Evolutionary conservation across 2,797 vertebrate species (phyloP).

Genomic region (Buceros bicornis): DNA sequence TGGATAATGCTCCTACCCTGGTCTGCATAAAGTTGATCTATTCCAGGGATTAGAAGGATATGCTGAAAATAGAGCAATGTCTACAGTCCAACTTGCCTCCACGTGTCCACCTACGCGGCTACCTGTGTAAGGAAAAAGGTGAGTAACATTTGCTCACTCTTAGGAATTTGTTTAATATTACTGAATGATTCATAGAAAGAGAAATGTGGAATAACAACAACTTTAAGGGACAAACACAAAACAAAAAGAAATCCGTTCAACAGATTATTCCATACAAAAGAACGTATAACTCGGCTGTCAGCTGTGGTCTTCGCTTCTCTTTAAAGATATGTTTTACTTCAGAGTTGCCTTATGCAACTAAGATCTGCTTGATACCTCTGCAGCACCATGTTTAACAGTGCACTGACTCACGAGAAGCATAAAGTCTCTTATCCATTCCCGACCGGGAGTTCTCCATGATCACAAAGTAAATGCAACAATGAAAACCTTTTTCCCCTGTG

Average conservation of each 20-base stretch:
- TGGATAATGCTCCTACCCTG: conserved; percentile 32
- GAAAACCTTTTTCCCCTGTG: neutral
- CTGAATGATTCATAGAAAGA: conserved; percentile 35
- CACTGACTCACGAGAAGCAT: neutral
- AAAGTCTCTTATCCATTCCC: neutral
- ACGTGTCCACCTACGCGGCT: conserved; percentile 33
- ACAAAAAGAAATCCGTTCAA: neutral
- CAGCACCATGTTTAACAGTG: neutral
- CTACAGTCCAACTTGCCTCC: conserved; percentile 53
- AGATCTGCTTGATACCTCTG: neutral
- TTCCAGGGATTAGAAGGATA: neutral
- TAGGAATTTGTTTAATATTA: conserved; percentile 14
- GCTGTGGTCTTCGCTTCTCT: neutral
- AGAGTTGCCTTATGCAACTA: neutral
- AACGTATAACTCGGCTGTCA: neutral
- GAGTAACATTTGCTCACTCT: conserved; percentile 62
- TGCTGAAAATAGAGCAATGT: conserved; percentile 23
- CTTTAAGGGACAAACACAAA: conserved; percentile 27
- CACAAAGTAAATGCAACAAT: neutral
- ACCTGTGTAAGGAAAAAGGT: conserved; percentile 33
- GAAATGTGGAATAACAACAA: neutral
- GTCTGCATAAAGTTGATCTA: neutral
- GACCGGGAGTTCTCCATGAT: neutral
- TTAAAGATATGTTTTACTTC: neutral
- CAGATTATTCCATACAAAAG: neutral